Conservation (phyloP, 2,113 vertebrate genomes). For the Callionymus lyra region DNA sequence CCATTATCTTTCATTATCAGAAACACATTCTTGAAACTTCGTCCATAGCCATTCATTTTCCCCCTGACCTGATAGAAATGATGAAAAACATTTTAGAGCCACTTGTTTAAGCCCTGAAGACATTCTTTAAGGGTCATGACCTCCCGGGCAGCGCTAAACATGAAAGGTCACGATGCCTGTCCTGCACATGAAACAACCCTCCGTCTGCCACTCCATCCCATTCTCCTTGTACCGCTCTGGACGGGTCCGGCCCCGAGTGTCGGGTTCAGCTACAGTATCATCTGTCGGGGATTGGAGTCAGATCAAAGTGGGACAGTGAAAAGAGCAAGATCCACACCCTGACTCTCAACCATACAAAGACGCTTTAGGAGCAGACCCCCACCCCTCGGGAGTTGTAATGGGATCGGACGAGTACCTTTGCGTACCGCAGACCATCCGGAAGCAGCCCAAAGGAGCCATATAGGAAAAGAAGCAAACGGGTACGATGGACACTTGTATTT, state of each 20-base stretch:
- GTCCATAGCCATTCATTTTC: background rate
- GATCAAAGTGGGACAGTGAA: slow-evolving; percentile 61
- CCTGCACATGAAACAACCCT: slow-evolving; percentile 43
- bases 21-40: no score
- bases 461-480: background rate
- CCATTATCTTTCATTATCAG: no score
- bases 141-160: slow-evolving; percentile 32
- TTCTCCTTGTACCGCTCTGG: slow-evolving; percentile 38
- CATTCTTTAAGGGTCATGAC: slow-evolving; percentile 22
- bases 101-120: slow-evolving; percentile 23
- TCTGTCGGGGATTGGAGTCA: slow-evolving; percentile 50
- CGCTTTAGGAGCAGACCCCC: slow-evolving; percentile 31
- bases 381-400: slow-evolving; percentile 52
- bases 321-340: slow-evolving; percentile 57
- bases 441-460: slow-evolving; percentile 9
- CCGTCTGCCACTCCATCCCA: slow-evolving; percentile 17
- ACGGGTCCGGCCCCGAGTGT: slow-evolving; percentile 41
- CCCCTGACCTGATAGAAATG: slow-evolving; percentile 6
- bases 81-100: slow-evolving; percentile 6
- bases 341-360: slow-evolving; percentile 45
- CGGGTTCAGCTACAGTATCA: slow-evolving; percentile 51
- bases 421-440: slow-evolving; percentile 30
- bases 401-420: slow-evolving; percentile 41
- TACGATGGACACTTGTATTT: background rate
- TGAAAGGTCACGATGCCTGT: slow-evolving; percentile 32